A percentile compares a stretch with the other conserved stretches of the same genome.
Evolutionary conservation across 2,113 vertebrate genomes (phyloP).

Genomic region (Chascanopsetta lugubris): DNA sequence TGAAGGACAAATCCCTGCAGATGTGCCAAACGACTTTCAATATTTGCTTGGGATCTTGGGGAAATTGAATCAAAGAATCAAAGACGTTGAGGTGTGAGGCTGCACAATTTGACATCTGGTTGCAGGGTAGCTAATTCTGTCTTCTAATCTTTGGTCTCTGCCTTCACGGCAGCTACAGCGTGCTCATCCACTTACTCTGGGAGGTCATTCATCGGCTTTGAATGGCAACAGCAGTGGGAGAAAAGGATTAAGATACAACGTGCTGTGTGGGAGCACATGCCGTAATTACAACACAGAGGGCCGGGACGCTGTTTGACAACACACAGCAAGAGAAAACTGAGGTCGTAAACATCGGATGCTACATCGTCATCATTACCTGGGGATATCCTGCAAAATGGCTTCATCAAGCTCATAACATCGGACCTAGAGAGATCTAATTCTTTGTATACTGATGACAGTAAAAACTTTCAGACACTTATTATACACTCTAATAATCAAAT

Average conservation of each 20-base stretch:
- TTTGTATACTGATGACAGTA: too few relatives aligned
- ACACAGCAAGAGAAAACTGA: neutral
- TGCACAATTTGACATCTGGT: neutral
- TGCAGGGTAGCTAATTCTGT: neutral
- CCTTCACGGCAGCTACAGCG: constrained; percentile 54
- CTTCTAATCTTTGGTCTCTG: constrained; percentile 56
- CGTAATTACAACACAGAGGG: constrained; percentile 23
- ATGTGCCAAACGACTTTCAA: neutral
- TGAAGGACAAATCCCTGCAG: neutral
- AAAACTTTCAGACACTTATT: neutral
- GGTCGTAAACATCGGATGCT: too few relatives aligned
- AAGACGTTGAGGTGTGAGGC: neutral
- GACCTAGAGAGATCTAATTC: neutral
- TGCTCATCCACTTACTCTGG: constrained; percentile 52
- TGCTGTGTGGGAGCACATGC: constrained; percentile 19
- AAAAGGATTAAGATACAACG: constrained; percentile 51
- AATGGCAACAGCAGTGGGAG: constrained; percentile 38
- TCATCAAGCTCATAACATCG: neutral
- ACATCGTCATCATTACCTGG: too few relatives aligned
- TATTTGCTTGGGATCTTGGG: neutral
- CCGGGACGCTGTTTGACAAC: neutral
- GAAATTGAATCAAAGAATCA: neutral
- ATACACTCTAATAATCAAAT: neutral
- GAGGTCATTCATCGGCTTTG: constrained; percentile 70
- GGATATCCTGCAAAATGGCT: neutral